Conservation (phyloP, 2,797 vertebrate genomes). For the Furcifer pardalis region DNA sequence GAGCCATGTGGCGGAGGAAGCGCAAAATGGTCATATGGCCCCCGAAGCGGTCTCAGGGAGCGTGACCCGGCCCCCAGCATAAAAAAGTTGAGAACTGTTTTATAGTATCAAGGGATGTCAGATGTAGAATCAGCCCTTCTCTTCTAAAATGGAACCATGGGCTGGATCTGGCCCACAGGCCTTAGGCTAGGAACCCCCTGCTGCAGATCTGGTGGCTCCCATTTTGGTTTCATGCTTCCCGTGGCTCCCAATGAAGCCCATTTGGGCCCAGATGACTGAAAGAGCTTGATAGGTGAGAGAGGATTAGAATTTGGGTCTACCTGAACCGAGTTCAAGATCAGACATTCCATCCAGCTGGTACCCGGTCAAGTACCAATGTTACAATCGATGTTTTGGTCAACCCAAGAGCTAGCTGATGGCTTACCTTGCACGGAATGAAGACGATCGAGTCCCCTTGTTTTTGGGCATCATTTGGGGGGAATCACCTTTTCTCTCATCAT, state of each 20-base stretch:
- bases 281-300: not conserved
- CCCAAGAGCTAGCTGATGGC: constrained; percentile 35
- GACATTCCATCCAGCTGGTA: not conserved
- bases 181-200: too few relatives aligned
- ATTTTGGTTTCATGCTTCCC: not conserved
- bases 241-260: not conserved
- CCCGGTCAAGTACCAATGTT: too few relatives aligned
- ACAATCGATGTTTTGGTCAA: not conserved
- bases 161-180: too few relatives aligned
- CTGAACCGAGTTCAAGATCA: not conserved
- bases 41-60: too few relatives aligned
- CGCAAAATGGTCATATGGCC: too few relatives aligned
- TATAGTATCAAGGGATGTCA: too few relatives aligned
- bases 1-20: too few relatives aligned
- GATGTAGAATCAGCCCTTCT: too few relatives aligned
- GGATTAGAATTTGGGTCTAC: not conserved
- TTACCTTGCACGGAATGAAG: constrained; percentile 65
- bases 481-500: not conserved
- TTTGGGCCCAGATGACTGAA: not conserved
- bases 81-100: too few relatives aligned
- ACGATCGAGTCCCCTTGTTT: constrained; percentile 10
- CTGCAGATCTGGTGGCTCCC: not conserved
- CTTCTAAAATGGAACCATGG: too few relatives aligned
- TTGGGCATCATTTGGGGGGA: not conserved
- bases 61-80: too few relatives aligned